phyloP scores from a whole-genome alignment of 2,797 vertebrate species.

The Tadarida brasiliensis region DNA sequence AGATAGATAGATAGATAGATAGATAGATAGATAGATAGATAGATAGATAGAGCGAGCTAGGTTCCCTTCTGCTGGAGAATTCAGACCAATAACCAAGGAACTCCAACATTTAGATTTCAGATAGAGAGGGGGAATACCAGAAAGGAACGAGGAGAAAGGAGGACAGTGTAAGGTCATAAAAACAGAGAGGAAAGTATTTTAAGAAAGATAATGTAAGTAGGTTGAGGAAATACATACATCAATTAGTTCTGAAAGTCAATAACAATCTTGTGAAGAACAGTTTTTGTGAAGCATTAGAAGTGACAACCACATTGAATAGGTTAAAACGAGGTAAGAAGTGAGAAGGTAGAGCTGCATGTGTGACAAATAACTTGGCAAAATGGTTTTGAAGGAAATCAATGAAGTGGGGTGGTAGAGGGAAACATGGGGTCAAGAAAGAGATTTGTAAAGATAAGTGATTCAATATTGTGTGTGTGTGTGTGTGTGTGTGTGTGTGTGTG shows the following conservation, averaged over 20 bases:
- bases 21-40: too few relatives aligned
- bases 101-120: background rate
- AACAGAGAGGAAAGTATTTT: background rate
- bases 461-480: background rate
- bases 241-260: background rate
- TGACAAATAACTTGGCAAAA: background rate
- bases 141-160: fast-evolving
- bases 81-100: background rate
- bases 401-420: background rate
- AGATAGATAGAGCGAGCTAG: background rate
- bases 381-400: background rate
- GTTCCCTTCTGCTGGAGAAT: background rate
- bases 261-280: background rate
- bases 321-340: background rate
- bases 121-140: background rate
- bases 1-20: too few relatives aligned
- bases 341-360: background rate
- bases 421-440: background rate
- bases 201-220: background rate
- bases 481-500: too few relatives aligned
- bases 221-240: background rate
- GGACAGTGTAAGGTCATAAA: background rate
- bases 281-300: background rate
- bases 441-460: background rate
- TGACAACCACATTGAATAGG: background rate